Base-by-base conservation (phyloP, 2,888 invertebrate species). In the Octodonta nipae region DNA sequence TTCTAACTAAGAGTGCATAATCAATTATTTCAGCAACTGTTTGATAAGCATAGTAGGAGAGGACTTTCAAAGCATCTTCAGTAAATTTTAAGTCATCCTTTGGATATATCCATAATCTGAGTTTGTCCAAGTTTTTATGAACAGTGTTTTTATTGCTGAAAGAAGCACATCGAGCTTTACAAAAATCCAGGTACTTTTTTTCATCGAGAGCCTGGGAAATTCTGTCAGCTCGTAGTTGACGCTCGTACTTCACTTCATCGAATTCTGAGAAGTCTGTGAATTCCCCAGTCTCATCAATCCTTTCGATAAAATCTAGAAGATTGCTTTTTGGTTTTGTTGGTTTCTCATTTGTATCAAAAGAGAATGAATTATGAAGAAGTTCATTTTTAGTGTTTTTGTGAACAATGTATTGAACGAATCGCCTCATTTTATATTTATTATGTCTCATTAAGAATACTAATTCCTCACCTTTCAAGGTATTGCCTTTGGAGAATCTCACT, bases 1-100 rank as follows among this genome's bases (percentile, higher is more conserved):
- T 74, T 26, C 87, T 68, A 2, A 88, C 77, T 12, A 89, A 56
- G 39, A 89, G 74, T 0, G 85, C 80, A 45, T 80, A 74, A 61
- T 91, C 91, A 2, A 86, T 77, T 35, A 91, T 75, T 55, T 87
- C 82, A 0, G 89, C 89, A 5, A 92, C 81, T 0, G 86, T 86
- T 64, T 92, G 89, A 56, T 86, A 86, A 0, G 88, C 87, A 43
- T 89, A 66, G 54, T 88, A 91, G 28, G 81, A 75, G 39, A 92
- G 59, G 3, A 89, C 77, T 52, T 83, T 82, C 47, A 83, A 64
- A 0, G 82, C 83, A 29, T 73, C 64, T 11, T 65, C 60, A 0
- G 71, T 64, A 29, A 82, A 67, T 26, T 67, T 71, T 12, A 76
- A 55, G 41, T 79, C 76, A 20, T 71, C 67, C 3, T 66, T 69